These are phyloP conservation scores for Plestiodon gilberti DNA, from an alignment of 2,113 vertebrate species.

Conservation along the genomic window DNA sequence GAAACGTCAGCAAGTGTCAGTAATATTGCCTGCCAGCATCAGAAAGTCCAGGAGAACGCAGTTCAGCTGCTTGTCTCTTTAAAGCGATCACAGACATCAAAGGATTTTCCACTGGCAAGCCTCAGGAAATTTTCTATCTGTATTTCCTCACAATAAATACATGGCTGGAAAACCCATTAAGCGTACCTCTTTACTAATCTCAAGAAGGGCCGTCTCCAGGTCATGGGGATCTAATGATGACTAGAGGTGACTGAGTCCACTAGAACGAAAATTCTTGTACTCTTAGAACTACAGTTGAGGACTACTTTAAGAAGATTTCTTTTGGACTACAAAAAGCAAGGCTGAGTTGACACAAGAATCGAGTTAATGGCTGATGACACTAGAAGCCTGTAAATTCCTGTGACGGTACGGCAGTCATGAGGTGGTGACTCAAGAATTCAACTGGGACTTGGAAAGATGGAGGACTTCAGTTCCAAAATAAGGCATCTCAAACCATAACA, in stretches of 20 bases:
- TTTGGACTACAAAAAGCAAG: neutral
- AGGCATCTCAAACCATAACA: conserved; percentile 65
- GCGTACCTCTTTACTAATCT: too few relatives aligned
- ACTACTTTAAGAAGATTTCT: conserved; percentile 13
- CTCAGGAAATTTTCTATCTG: too few relatives aligned
- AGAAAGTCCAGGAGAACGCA: too few relatives aligned
- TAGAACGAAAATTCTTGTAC: conserved; percentile 4
- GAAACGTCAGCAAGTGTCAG: too few relatives aligned
- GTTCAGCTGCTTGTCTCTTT: too few relatives aligned
- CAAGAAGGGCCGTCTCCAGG: neutral
- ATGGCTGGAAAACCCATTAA: too few relatives aligned
- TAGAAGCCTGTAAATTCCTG: conserved; percentile 9
- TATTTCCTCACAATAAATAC: too few relatives aligned
- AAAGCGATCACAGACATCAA: too few relatives aligned
- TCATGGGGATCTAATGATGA: neutral
- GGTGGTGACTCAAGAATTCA: neutral
- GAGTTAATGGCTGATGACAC: conserved; percentile 21
- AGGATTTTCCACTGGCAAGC: too few relatives aligned
- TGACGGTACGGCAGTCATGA: neutral
- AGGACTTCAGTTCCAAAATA: conserved; percentile 50
- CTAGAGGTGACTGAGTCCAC: neutral
- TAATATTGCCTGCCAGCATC: too few relatives aligned
- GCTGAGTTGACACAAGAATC: neutral
- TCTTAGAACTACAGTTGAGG: conserved; percentile 1
- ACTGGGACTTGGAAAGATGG: conserved; percentile 29